Evolutionary conservation across 1,140 invertebrate species (phyloP), one percentile per base, ranked within the genome.

Genomic region (Batillaria attramentaria): DNA sequence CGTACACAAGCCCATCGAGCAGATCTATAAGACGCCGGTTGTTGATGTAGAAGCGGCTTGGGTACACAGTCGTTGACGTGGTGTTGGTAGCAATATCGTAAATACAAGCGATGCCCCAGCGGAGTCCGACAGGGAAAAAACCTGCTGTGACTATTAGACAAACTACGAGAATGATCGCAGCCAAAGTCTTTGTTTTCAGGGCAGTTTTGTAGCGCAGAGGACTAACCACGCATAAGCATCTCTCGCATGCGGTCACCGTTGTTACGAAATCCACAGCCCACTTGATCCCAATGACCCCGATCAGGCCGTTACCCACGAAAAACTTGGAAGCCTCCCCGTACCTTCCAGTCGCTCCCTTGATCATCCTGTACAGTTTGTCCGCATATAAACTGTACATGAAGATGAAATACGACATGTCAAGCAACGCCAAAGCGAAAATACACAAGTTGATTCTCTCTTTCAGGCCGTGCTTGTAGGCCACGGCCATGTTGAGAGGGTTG

Each of bases 381-480:
- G 8, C 57, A 24, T 8, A n/a, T 62, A n/a, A 31, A 62, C 57
- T 28, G 33, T n/a, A 62, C 10, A 62, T 5, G 8, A 28, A 28
- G 57, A 62, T 8, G 10, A 62, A 10, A 31, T 62, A 62, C 10
- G n/a, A 24, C 10, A n/a, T 31, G 33, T 62, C 33, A 18, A 62
- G 57, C n/a, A 62, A 31, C 10, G 57, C n/a, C 57, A 28, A 31
- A 31, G n/a, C n/a, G 57, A 62, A 62, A 1, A 62, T 31, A 62
- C 57, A 62, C 57, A 62, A 5, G 57, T 62, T 62, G 24, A 62
- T 24, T 62, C 57, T 62, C 24, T n/a, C n/a, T n/a, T n/a, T n/a
- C n/a, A n/a, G n/a, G n/a, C n/a, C n/a, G n/a, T n/a, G n/a, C n/a
- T n/a, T n/a, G n/a, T n/a, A n/a, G n/a, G n/a, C n/a, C n/a, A n/a